Conservation (phyloP, 2,113 vertebrate species). For the Pangasianodon hypophthalmus region DNA sequence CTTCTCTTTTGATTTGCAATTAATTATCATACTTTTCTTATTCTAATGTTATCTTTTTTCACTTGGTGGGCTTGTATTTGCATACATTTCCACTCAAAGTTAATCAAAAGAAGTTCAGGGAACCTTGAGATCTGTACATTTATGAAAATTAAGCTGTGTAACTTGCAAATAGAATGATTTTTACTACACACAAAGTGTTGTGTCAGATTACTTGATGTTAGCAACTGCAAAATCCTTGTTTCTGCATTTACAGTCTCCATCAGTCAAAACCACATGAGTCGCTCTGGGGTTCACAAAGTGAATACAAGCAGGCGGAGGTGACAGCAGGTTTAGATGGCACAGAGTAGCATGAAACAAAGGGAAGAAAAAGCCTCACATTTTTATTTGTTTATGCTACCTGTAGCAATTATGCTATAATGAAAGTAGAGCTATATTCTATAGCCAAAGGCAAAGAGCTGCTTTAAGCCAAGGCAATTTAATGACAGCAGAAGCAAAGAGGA, state of each 20-base stretch:
- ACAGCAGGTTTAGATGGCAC: neutral
- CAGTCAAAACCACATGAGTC: conserved; percentile 2
- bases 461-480: conserved; percentile 44
- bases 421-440: conserved; percentile 31
- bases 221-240: neutral
- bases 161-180: neutral
- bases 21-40: conserved; percentile 16
- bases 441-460: conserved; percentile 32
- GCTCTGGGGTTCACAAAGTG: conserved; percentile 16
- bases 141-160: neutral
- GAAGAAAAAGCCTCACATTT: neutral
- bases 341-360: neutral
- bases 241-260: conserved; percentile 14
- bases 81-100: conserved; percentile 10
- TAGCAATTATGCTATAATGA: conserved; percentile 46
- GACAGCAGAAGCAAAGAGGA: conserved; percentile 26
- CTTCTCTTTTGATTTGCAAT: conserved; percentile 18
- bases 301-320: conserved; percentile 2
- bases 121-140: neutral
- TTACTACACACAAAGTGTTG: neutral
- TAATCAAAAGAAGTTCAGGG: conserved; percentile 4
- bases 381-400: conserved; percentile 9
- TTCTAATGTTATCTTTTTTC: neutral
- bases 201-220: conserved; percentile 5
- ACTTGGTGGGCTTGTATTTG: neutral